Evolutionary conservation across 2,888 invertebrate genomes (phyloP), one percentile per base, ranked within the genome.

Genomic region (Lacanobia wlatinum): DNA sequence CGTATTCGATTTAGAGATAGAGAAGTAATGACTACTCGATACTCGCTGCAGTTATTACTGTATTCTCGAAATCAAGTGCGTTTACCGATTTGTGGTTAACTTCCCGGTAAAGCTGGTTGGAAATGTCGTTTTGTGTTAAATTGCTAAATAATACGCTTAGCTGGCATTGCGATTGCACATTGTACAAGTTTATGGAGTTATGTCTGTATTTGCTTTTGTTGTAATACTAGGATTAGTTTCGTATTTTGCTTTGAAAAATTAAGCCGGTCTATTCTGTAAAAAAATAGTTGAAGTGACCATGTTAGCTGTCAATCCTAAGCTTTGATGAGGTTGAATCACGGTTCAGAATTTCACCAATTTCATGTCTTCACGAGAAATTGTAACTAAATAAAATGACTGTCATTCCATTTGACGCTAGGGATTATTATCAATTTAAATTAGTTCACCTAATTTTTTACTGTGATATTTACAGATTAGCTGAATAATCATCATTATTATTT

Each of bases 1-100:
- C 21, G 59, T 59, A 66, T 55, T 69, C 61, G 84, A 82, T 82
- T 70, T 82, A 79, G 76, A 73, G 69, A 84, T 76, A 70, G 58
- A 70, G 53, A 2, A 58, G 76, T 80, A 80, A 79, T 82, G 70
- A 76, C 58, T 81, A 60, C 21, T 70, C 43, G 43, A 18, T 21
- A 40, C 60, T 58, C 43, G 52, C 21, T 65, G 65, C 72, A 72
- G 64, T 80, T 73, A 79, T 79, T 83, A 67, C 74, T 69, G 83
- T 66, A 80, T 87, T 85, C 82, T 81, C 70, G 76, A 87, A 88
- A 90, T 87, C 86, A 87, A 83, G 80, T 78, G 59, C 68, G 71
- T 73, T 72, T 73, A 70, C 66, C 69, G 72, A 66, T 82, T 80
- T 80, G 68, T 40, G 76, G 73, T 74, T 76, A 75, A 70, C 63